phyloP scores from a whole-genome alignment of 2,113 vertebrate genomes.

The Lethenteron reissneri region DNA sequence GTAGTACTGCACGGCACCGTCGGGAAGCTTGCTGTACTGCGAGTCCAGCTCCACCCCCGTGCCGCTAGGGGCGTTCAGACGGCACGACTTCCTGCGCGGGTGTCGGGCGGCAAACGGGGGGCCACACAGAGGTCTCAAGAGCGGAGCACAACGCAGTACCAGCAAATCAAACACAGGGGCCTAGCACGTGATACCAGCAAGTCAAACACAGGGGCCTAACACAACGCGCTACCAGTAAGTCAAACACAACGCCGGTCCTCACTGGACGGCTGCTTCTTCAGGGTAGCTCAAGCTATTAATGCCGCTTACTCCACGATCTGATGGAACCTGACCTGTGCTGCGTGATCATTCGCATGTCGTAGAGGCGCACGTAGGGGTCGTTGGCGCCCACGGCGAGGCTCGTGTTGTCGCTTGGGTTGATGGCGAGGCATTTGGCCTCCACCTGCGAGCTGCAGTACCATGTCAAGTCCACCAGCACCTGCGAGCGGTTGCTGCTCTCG shows the following conservation, averaged over 20 bases:
- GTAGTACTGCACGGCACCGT: conserved; percentile 83
- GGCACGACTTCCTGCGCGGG: background rate
- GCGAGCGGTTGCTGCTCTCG: conserved; percentile 77
- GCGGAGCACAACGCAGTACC: too few species aligned
- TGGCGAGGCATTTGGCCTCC: conserved; percentile 83
- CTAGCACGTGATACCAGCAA: too few species aligned
- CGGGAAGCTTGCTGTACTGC: conserved; percentile 37
- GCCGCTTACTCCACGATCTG: too few species aligned
- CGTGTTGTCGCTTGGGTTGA: conserved; percentile 91
- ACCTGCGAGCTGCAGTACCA: conserved; percentile 91
- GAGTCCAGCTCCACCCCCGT: background rate
- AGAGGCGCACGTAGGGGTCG: conserved; percentile 80
- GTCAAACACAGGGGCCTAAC: too few species aligned
- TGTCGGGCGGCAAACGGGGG: too few species aligned
- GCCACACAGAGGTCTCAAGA: too few species aligned
- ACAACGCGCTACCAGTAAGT: too few species aligned
- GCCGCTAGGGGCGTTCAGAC: conserved; percentile 1
- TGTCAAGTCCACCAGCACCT: conserved; percentile 80
- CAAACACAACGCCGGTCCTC: too few species aligned
- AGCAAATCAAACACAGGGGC: too few species aligned
- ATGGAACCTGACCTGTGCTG: conserved; percentile 49
- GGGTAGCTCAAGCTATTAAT: too few species aligned
- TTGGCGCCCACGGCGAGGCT: conserved; percentile 82
- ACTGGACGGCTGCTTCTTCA: too few species aligned
- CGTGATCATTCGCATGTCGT: conserved; percentile 96